These are phyloP conservation scores for Coluber constrictor DNA, from an alignment of 2,797 vertebrate genomes.

Conservation along the genomic window DNA sequence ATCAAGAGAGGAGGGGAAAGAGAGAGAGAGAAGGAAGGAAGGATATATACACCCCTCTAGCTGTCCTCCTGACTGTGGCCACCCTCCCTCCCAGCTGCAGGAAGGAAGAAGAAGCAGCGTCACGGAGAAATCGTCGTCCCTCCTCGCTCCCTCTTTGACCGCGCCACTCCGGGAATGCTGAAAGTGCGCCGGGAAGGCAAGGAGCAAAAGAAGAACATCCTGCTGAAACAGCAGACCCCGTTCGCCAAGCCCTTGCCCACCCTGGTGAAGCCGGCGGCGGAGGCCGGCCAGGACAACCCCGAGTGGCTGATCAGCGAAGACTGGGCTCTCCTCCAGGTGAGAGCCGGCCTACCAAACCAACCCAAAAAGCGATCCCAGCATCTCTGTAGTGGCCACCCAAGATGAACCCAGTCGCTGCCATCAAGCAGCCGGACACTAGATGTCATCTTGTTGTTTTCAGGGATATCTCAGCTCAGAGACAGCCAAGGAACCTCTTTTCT, in stretches of 20 bases:
- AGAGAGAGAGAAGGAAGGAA: no score
- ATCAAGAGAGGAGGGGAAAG: no score
- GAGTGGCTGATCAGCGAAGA: slow-evolving; percentile 96
- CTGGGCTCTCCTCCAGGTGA: slow-evolving; percentile 92
- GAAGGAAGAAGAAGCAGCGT: slow-evolving; percentile 91
- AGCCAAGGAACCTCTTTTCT: background rate
- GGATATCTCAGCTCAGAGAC: background rate
- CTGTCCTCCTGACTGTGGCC: background rate
- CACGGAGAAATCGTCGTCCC: slow-evolving; percentile 90
- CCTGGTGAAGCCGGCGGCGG: slow-evolving; percentile 84
- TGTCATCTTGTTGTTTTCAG: background rate
- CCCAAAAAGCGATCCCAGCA: background rate
- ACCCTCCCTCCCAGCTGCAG: slow-evolving; percentile 68
- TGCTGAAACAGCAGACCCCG: slow-evolving; percentile 88
- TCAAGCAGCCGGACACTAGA: background rate
- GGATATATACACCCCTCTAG: fast-evolving
- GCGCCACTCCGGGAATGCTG: slow-evolving; percentile 81
- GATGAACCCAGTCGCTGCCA: background rate
- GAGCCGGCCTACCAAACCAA: background rate
- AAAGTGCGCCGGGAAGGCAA: slow-evolving; percentile 89
- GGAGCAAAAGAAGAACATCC: slow-evolving; percentile 92
- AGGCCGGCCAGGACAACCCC: slow-evolving; percentile 87
- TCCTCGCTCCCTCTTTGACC: slow-evolving; percentile 90
- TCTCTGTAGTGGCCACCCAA: background rate
- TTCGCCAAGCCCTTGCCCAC: slow-evolving; percentile 90